Percentiles rank a stretch among this genome's conserved stretches.
Conservation (phyloP, 2,888 invertebrate species). For the Mesoligia furuncula region DNA sequence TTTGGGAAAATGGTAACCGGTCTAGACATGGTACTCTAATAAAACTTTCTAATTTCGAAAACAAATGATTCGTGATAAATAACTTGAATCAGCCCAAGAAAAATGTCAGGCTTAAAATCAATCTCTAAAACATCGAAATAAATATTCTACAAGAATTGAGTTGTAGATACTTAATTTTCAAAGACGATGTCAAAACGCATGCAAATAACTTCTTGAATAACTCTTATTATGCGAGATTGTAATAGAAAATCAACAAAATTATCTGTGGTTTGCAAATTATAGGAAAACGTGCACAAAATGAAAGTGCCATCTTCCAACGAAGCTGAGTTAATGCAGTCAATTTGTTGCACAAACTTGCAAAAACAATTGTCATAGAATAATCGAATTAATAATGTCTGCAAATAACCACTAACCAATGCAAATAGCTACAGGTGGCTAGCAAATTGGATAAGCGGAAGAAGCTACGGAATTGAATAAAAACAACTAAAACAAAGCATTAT, state of each 20-base stretch:
- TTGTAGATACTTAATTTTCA: background rate
- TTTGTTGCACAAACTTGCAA: slow-evolving; percentile 40
- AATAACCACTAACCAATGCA: slow-evolving; percentile 6
- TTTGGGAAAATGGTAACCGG: background rate
- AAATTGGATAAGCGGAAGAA: background rate
- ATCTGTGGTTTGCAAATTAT: slow-evolving; percentile 68
- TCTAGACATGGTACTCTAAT: background rate
- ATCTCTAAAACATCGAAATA: background rate
- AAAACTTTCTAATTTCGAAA: slow-evolving; percentile 15
- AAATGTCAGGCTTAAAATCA: background rate
- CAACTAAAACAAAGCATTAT: background rate
- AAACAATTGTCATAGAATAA: slow-evolving; percentile 15
- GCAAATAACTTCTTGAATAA: slow-evolving; percentile 28
- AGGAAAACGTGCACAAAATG: slow-evolving; percentile 62
- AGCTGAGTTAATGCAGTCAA: slow-evolving; percentile 36
- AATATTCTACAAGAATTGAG: background rate
- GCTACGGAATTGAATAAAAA: background rate
- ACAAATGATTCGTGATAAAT: slow-evolving; percentile 17
- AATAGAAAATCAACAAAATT: slow-evolving; percentile 39
- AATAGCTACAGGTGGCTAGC: background rate
- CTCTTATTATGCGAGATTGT: slow-evolving; percentile 14
- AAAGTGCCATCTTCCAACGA: slow-evolving; percentile 50
- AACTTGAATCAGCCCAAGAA: background rate
- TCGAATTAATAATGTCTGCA: background rate
- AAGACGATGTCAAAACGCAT: slow-evolving; percentile 17